Base-by-base conservation (phyloP, 2,888 invertebrate species). In the Agrilus biguttatus region DNA sequence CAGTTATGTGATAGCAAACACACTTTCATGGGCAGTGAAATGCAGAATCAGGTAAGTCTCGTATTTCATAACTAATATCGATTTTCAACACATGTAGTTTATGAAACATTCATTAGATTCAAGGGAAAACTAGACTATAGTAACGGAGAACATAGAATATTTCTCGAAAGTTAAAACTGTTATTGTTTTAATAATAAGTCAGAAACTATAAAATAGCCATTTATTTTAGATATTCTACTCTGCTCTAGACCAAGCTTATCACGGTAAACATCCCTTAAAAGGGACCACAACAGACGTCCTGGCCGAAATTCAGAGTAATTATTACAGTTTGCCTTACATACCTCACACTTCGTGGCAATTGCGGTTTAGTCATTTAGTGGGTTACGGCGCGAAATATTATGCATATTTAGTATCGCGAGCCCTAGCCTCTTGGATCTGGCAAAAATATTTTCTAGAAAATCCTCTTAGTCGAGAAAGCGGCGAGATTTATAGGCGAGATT, bases 311-410 rank as follows among this genome's bases (percentile, higher is more conserved):
- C 95, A 95, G 63, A 73, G 74, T 32, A 73, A 80, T 53, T 93
- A 90, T 66, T 92, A 91, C 56, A 80, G 83, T 12, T 66, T 96
- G 40, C 88, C 91, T 0, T 85, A 91, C 59, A 84, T 95, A 1
- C 73, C 80, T 44, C 79, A 90, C 57, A 95, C 96, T 77, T 91
- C 93, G 1, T 96, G 93, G 93, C 95, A 96, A 59, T 74, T 91
- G 55, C 74, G 96, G 45, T 98, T 98, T 70, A 87, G 91, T 47
- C 98, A 98, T 67, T 71, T 98, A 42, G 88, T 96, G 5, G 95
- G 96, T 2, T 99, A 99, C 66, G 98, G 98, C 34, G 96, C 96
- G 0, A 96, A 95, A 66, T 98, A 98, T 69, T 98, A 97, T 66
- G 87, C 97, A 1, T 99, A 99, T 69, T 71, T 98, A 49, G 85